phyloP scores from a whole-genome alignment of 2,888 invertebrate genomes.

The Caenorhabditis zanzibari region DNA sequence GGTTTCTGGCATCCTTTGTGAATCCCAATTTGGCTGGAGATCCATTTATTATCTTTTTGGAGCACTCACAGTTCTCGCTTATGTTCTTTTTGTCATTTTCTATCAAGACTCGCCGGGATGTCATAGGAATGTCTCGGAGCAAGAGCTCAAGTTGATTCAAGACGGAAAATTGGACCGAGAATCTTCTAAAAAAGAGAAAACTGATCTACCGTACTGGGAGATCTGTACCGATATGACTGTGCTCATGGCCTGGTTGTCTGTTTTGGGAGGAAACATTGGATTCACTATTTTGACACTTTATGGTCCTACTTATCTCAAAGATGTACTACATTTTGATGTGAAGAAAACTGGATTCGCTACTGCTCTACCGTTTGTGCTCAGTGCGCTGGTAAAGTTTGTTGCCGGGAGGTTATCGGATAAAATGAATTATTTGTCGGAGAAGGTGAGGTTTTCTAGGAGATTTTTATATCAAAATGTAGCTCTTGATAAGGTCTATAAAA shows the following conservation, averaged over 20 bases:
- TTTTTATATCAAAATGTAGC: too few species aligned
- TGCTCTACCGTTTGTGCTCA: slow-evolving; percentile 69
- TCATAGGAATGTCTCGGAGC: slow-evolving; percentile 13
- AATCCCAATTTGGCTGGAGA: slow-evolving; percentile 48
- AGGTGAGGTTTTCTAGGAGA: too few species aligned
- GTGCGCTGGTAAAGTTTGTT: slow-evolving; percentile 64
- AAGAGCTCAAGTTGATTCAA: slow-evolving; percentile 4
- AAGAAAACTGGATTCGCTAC: slow-evolving; percentile 70
- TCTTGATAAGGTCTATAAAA: too few species aligned
- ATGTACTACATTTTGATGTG: slow-evolving; percentile 64
- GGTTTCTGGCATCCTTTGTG: slow-evolving; percentile 52
- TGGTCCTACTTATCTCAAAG: slow-evolving; percentile 64
- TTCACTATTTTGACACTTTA: slow-evolving; percentile 58
- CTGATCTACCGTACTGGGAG: slow-evolving; percentile 60
- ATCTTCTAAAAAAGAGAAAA: too few species aligned
- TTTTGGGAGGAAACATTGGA: slow-evolving; percentile 54
- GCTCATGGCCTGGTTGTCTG: slow-evolving; percentile 48
- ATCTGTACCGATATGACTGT: slow-evolving; percentile 56
- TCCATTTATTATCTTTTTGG: slow-evolving; percentile 57
- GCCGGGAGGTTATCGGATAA: slow-evolving; percentile 71
- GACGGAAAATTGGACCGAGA: slow-evolving; percentile 54
- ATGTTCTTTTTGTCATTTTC: slow-evolving; percentile 17
- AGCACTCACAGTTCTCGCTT: neutral
- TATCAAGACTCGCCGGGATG: slow-evolving; percentile 31
- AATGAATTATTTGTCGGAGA: slow-evolving; percentile 56